Evolutionary conservation across 2,113 vertebrate genomes (phyloP).

Genomic region (Ciconia stormi): DNA sequence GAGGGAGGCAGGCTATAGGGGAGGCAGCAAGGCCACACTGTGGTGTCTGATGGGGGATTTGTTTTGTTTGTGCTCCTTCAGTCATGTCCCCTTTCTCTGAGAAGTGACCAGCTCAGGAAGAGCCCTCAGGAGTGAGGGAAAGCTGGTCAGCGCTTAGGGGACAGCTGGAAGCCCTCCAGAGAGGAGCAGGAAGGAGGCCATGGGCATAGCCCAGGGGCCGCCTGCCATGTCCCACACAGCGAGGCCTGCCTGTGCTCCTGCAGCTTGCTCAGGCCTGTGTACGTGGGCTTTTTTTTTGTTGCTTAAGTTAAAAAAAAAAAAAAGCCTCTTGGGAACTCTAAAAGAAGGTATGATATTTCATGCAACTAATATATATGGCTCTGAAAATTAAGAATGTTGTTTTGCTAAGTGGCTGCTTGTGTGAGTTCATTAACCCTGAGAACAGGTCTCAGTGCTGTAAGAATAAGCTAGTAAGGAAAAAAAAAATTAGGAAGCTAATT

Average conservation of each 20-base stretch:
- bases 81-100: background rate
- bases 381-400: background rate
- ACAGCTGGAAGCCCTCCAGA: background rate
- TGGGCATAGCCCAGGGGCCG: rapidly evolving
- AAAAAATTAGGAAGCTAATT: background rate
- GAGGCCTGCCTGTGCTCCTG: rapidly evolving
- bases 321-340: background rate
- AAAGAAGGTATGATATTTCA: background rate
- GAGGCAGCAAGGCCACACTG: rapidly evolving
- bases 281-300: rapidly evolving
- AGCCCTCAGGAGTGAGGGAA: background rate
- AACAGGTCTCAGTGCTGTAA: background rate
- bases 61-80: background rate
- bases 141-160: rapidly evolving
- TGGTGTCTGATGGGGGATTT: rapidly evolving
- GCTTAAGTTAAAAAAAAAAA: background rate
- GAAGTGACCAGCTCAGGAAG: background rate
- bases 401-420: background rate
- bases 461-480: background rate
- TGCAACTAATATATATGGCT: background rate
- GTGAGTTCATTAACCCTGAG: background rate
- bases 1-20: too few relatives aligned
- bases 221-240: rapidly evolving
- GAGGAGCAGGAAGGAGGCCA: background rate
- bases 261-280: rapidly evolving